Conservation (phyloP, 92 coral and sea anemone species). For the Heteractis magnifica region DNA sequence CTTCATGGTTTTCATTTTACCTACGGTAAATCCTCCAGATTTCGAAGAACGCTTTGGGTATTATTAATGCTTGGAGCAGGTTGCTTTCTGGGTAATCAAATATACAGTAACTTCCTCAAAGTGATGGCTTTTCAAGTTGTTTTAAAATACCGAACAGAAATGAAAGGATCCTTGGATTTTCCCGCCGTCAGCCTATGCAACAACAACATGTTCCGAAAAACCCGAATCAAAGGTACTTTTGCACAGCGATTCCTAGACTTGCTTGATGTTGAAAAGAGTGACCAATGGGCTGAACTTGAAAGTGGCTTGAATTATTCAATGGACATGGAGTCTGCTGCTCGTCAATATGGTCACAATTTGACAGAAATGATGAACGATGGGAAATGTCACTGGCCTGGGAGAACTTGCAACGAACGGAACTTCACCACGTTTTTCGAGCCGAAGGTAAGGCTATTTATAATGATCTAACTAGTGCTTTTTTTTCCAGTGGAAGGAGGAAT, state of each 20-base stretch:
- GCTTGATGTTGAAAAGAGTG: constrained; percentile 13
- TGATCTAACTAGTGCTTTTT: neutral
- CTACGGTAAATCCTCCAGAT: constrained; percentile 25
- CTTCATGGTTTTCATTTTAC: constrained; percentile 68
- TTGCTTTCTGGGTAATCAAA: constrained; percentile 38
- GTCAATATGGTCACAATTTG: constrained; percentile 28
- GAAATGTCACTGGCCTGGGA: constrained; percentile 10
- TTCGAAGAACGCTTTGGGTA: constrained; percentile 54
- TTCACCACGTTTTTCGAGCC: constrained; percentile 34
- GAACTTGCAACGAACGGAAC: constrained; percentile 29
- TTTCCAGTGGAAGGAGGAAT: neutral
- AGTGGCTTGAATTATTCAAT: neutral
- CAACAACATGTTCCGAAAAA: constrained; percentile 62
- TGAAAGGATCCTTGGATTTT: constrained; percentile 25
- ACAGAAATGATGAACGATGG: constrained; percentile 34
- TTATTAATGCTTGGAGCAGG: constrained; percentile 36
- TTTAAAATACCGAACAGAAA: constrained; percentile 24
- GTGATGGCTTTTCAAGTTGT: constrained; percentile 22
- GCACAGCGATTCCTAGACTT: constrained; percentile 66
- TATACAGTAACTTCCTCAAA: constrained; percentile 35
- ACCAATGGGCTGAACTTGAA: neutral
- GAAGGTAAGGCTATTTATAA: constrained; percentile 32
- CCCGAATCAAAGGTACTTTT: constrained; percentile 56
- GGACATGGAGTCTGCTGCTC: neutral
- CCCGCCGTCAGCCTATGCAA: constrained; percentile 74